A percentile compares a stretch with the other conserved stretches of the same genome.
phyloP scores from a whole-genome alignment of 2,888 invertebrate species.

The Pteria penguin region DNA sequence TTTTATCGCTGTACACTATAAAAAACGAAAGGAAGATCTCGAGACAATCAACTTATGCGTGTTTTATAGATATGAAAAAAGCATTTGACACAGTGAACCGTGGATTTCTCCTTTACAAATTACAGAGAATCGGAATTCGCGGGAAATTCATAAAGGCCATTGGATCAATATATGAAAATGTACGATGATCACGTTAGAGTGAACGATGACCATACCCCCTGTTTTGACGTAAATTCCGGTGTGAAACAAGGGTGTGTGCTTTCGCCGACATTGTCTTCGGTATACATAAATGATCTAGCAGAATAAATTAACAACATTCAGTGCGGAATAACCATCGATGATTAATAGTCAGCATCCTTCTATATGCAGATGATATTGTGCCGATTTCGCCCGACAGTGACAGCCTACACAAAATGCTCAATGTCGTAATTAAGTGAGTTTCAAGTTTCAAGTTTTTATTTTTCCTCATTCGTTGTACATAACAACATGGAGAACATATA shows the following conservation, averaged over 20 bases:
- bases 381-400: neutral
- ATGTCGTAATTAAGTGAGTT: neutral
- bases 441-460: too few relatives aligned
- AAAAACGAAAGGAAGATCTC: conserved; percentile 23
- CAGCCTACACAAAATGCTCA: conserved; percentile 2
- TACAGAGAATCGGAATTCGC: conserved; percentile 9
- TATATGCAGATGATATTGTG: conserved; percentile 31
- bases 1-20: conserved; percentile 29
- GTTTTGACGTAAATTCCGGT: conserved; percentile 8
- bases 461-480: too few relatives aligned
- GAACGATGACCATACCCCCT: conserved; percentile 10
- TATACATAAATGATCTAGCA: conserved; percentile 11
- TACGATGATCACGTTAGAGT: conserved; percentile 8
- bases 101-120: conserved; percentile 32
- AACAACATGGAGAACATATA: too few relatives aligned
- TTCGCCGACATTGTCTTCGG: conserved; percentile 14
- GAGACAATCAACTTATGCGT: conserved; percentile 26
- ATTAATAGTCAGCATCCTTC: neutral
- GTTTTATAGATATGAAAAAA: conserved; percentile 38
- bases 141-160: conserved; percentile 27
- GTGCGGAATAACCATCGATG: conserved; percentile 5
- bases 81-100: conserved; percentile 35
- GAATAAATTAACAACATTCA: too few relatives aligned
- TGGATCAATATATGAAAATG: conserved; percentile 23
- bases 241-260: conserved; percentile 22